A percentile compares a stretch with the other conserved stretches of the same genome.
Conservation (phyloP, 1,140 invertebrate species). For the Oryctes rhinoceros region DNA sequence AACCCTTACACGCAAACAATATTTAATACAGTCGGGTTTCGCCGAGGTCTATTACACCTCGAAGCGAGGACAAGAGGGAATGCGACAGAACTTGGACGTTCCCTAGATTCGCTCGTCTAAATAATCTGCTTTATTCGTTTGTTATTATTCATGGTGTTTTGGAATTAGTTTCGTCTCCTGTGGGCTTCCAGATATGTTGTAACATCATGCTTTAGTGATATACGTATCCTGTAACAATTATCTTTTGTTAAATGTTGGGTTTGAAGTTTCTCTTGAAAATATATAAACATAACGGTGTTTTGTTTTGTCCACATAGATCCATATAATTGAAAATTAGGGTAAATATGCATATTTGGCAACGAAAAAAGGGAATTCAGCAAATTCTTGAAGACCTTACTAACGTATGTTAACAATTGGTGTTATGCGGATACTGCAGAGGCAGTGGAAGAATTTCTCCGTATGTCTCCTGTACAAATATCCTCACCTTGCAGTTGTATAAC, state of each 20-base stretch:
- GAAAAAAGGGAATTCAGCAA: no score
- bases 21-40: constrained; percentile 19
- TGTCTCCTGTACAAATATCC: no score
- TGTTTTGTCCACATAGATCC: no score
- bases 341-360: no score
- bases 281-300: no score
- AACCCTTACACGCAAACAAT: constrained; percentile 32
- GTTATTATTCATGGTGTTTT: constrained; percentile 35
- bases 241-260: neutral
- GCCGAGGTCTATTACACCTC: constrained; percentile 3
- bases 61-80: neutral
- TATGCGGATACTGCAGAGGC: no score
- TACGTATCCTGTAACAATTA: neutral
- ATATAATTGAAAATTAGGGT: no score
- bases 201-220: neutral
- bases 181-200: constrained; percentile 17
- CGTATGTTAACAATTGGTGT: no score
- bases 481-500: no score
- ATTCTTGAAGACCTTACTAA: no score
- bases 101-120: constrained; percentile 11
- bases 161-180: constrained; percentile 6
- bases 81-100: neutral
- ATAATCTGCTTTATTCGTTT: constrained; percentile 33
- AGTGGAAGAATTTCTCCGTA: no score
- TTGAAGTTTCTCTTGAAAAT: no score